phyloP scores from a whole-genome alignment of 2,113 vertebrate species.

The Dipodomys ordii region DNA sequence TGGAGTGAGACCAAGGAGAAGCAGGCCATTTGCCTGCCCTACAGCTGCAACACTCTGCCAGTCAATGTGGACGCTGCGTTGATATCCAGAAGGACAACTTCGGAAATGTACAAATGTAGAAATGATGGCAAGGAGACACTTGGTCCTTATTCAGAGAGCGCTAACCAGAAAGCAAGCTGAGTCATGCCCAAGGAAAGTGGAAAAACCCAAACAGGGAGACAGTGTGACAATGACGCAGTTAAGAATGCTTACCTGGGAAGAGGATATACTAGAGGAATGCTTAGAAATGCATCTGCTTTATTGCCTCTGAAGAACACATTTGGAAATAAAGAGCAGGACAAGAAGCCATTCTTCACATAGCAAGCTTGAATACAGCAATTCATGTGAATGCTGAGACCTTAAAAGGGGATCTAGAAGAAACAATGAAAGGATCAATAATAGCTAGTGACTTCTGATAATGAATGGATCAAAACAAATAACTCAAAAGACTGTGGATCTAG shows the following conservation, averaged over 20 bases:
- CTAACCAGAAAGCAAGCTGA: neutral
- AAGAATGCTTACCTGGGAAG: neutral
- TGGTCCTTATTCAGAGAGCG: neutral
- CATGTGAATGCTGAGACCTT: neutral
- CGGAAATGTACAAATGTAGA: neutral
- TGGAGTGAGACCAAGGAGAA: neutral
- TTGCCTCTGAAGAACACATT: neutral
- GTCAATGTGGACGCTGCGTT: neutral
- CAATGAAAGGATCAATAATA: slow-evolving; percentile 11
- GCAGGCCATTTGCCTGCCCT: too few relatives aligned
- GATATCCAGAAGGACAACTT: neutral
- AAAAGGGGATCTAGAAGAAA: slow-evolving; percentile 13
- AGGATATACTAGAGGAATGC: neutral
- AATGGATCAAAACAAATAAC: slow-evolving; percentile 11
- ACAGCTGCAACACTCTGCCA: neutral
- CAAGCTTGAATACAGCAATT: neutral
- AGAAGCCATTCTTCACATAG: neutral
- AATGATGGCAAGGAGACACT: neutral
- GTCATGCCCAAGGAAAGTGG: neutral
- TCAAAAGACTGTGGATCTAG: neutral
- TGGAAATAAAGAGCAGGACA: neutral
- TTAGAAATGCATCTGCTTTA: neutral
- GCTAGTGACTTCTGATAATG: neutral
- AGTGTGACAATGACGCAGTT: neutral
- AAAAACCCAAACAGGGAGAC: neutral